phyloP scores from a whole-genome alignment of 2,113 vertebrate genomes.

The Tamias sibiricus region DNA sequence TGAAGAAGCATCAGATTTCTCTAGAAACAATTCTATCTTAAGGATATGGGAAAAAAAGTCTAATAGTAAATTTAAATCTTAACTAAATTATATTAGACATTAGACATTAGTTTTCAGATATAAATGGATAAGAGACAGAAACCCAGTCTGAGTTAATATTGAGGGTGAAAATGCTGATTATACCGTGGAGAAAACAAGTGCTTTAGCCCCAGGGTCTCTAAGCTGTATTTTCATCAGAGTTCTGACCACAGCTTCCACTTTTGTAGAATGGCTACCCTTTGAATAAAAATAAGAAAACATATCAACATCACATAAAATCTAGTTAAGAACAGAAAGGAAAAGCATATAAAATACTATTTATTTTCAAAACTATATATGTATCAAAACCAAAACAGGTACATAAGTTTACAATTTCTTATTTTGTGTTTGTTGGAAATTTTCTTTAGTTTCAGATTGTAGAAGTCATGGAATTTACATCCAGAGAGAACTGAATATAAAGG shows the following conservation, averaged over 20 bases:
- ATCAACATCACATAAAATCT: slow-evolving; percentile 38
- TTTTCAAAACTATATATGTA: background rate
- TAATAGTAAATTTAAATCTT: background rate
- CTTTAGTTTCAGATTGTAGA: slow-evolving; percentile 19
- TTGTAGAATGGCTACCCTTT: slow-evolving; percentile 99
- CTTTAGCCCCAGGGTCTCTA: slow-evolving; percentile 94
- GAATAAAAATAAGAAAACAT: slow-evolving; percentile 65
- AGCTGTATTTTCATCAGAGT: slow-evolving; percentile 96
- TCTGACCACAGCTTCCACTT: slow-evolving; percentile 98
- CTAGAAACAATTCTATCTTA: slow-evolving; percentile 16
- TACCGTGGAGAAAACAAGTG: slow-evolving; percentile 98
- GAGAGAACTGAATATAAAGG: background rate
- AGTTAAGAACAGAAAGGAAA: background rate
- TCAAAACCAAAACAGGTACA: background rate
- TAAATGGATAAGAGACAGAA: background rate
- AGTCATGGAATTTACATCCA: background rate
- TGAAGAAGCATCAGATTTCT: slow-evolving; percentile 40
- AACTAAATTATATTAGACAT: background rate
- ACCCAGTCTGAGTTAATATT: background rate
- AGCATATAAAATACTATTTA: background rate
- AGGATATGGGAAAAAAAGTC: background rate
- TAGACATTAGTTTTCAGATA: slow-evolving; percentile 12
- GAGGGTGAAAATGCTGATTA: slow-evolving; percentile 57
- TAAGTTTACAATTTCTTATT: background rate
- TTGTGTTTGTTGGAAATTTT: slow-evolving; percentile 7